Percentiles rank a stretch among this genome's conserved stretches.
phyloP scores from a whole-genome alignment of 2,888 invertebrate genomes.

The Arctia plantaginis region DNA sequence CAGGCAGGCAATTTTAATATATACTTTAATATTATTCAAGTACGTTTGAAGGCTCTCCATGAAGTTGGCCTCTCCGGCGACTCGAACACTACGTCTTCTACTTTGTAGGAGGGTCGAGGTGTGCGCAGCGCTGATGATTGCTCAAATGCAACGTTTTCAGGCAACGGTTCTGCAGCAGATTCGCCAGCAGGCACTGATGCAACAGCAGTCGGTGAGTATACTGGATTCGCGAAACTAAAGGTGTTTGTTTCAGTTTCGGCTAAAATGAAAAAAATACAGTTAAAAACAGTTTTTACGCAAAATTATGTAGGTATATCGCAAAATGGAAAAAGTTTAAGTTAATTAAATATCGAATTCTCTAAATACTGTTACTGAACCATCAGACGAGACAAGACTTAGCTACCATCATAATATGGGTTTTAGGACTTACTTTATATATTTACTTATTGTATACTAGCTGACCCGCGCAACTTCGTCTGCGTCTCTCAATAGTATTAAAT shows the following conservation, averaged over 20 bases:
- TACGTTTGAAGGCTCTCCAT: slow-evolving; percentile 81
- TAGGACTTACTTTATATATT: too few relatives aligned
- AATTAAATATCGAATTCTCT: background rate
- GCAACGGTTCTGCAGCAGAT: slow-evolving; percentile 45
- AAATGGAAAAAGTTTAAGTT: background rate
- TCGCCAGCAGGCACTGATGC: slow-evolving; percentile 56
- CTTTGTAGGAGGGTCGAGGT: slow-evolving; percentile 89
- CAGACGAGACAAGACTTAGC: too few relatives aligned
- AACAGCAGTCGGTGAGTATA: slow-evolving; percentile 90
- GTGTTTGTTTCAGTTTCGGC: slow-evolving; percentile 85
- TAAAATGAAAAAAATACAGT: slow-evolving; percentile 41
- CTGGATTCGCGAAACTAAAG: slow-evolving; percentile 94
- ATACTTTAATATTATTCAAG: slow-evolving; percentile 17
- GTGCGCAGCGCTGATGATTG: slow-evolving; percentile 70
- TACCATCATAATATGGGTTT: too few relatives aligned
- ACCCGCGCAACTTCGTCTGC: too few relatives aligned
- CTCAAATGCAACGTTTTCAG: slow-evolving; percentile 49
- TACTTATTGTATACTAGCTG: too few relatives aligned
- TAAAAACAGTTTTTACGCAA: background rate
- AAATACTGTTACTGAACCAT: background rate
- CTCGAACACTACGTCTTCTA: slow-evolving; percentile 91
- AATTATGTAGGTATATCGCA: background rate
- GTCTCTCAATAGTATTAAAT: too few relatives aligned
- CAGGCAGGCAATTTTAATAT: background rate
- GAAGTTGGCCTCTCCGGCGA: slow-evolving; percentile 84